These are phyloP conservation scores for Hermaeophaga mercurialis DNA, from an alignment of 2,888 invertebrate species.

Conservation along the genomic window DNA sequence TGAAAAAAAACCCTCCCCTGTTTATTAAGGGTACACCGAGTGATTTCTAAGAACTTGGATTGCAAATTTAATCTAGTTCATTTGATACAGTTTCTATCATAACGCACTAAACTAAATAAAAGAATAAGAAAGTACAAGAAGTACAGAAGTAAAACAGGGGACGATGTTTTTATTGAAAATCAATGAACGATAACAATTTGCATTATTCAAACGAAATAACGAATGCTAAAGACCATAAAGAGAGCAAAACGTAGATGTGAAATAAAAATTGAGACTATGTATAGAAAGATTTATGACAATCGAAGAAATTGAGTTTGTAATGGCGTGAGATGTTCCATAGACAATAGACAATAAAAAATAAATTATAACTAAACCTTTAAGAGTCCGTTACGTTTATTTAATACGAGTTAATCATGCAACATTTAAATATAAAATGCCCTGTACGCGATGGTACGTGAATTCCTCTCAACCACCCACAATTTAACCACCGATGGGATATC, in stretches of 20 bases:
- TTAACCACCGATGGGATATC: conserved; percentile 37
- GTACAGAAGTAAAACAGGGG: too few species aligned
- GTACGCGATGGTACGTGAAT: conserved; percentile 57
- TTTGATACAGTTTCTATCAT: too few species aligned
- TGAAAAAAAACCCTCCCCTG: conserved; percentile 29
- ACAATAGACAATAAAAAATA: conserved; percentile 58
- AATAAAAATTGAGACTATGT: conserved; percentile 36
- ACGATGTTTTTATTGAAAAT: too few species aligned
- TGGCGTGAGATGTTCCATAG: conserved; percentile 56
- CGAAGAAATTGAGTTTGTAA: conserved; percentile 52
- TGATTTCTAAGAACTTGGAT: conserved; percentile 23
- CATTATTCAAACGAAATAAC: conserved; percentile 24
- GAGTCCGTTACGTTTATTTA: conserved; percentile 59
- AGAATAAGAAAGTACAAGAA: too few species aligned
- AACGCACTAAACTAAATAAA: too few species aligned
- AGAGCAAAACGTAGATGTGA: conserved; percentile 28
- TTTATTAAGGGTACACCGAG: conserved; percentile 20
- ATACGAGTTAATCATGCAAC: conserved; percentile 60
- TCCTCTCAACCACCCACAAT: conserved; percentile 46
- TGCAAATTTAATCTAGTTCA: conserved; percentile 19
- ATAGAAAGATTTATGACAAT: conserved; percentile 49
- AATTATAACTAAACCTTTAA: conserved; percentile 58
- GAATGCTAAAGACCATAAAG: conserved; percentile 16
- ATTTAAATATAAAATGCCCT: conserved; percentile 60
- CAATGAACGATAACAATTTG: conserved; percentile 13